Evolutionary conservation across 2,113 vertebrate genomes (phyloP).

Genomic region (Psophia crepitans): DNA sequence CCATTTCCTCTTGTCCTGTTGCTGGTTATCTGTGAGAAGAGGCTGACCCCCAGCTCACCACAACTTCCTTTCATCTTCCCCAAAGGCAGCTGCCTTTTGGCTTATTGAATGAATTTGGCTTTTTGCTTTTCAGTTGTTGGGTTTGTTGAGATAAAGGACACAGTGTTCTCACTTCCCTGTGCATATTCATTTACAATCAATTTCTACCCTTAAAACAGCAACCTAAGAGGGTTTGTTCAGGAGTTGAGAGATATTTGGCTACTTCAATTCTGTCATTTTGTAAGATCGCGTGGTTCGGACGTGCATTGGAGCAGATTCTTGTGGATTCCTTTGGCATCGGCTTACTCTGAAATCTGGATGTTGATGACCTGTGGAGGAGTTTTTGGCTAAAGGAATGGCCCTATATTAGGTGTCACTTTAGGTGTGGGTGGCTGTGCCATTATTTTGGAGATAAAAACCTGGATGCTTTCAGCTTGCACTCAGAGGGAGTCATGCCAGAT

Average conservation of each 20-base stretch:
- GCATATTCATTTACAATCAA: not conserved
- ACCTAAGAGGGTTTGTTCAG: not conserved
- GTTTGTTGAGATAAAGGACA: not conserved
- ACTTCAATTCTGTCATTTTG: not conserved
- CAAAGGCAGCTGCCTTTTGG: too few relatives aligned
- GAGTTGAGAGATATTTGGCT: not conserved
- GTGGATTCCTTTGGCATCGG: not conserved
- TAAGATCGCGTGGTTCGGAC: not conserved
- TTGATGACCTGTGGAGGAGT: not conserved
- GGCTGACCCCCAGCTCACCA: too few relatives aligned
- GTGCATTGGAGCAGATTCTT: not conserved
- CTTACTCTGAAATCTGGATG: not conserved
- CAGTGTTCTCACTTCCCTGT: not conserved
- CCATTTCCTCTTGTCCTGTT: too few relatives aligned
- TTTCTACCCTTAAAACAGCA: not conserved
- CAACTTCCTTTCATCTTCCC: too few relatives aligned
- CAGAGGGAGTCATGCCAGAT: not conserved
- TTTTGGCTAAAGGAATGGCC: not conserved
- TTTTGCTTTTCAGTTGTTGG: not conserved
- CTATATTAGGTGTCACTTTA: not conserved
- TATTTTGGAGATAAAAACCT: not conserved
- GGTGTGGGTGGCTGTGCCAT: not conserved
- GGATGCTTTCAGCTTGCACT: not conserved
- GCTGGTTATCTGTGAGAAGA: too few relatives aligned
- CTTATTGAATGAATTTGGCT: not conserved